phyloP scores from a whole-genome alignment of 1,140 invertebrate species.

The Bombus difficillimus region DNA sequence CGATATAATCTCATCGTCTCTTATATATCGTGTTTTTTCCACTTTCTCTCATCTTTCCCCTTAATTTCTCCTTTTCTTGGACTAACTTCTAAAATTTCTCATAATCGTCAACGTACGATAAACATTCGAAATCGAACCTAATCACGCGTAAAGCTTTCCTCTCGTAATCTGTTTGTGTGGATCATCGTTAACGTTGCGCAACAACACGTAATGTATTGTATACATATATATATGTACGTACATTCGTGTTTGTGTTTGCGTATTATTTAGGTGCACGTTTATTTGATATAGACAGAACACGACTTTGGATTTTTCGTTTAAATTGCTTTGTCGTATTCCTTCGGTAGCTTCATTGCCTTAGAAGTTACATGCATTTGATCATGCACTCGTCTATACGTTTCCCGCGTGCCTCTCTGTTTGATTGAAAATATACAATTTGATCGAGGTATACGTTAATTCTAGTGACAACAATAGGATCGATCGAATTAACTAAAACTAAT shows the following conservation, averaged over 20 bases:
- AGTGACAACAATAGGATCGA: neutral
- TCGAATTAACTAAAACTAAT: neutral
- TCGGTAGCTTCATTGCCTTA: neutral
- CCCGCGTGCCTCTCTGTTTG: slow-evolving; percentile 26
- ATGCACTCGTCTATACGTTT: neutral
- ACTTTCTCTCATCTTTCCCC: neutral
- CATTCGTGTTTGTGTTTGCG: slow-evolving; percentile 24
- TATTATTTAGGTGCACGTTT: slow-evolving; percentile 29
- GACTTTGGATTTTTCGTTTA: neutral
- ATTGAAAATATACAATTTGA: neutral
- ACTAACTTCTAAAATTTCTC: neutral
- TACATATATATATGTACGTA: neutral
- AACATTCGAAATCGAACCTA: slow-evolving; percentile 18
- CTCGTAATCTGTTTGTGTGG: neutral
- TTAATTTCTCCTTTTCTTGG: slow-evolving; percentile 6
- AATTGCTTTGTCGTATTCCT: neutral
- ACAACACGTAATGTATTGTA: neutral
- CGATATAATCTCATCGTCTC: slow-evolving; percentile 55
- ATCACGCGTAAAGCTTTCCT: slow-evolving; percentile 10
- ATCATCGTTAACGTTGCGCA: slow-evolving; percentile 63
- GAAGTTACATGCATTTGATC: neutral
- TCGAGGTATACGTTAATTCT: neutral
- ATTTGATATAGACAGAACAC: slow-evolving; percentile 3
- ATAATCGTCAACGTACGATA: slow-evolving; percentile 40
- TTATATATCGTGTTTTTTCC: slow-evolving; percentile 38